Percentiles rank a stretch among this genome's conserved stretches.
Conservation (phyloP, 2,888 invertebrate genomes). For the Melanchra persicariae region DNA sequence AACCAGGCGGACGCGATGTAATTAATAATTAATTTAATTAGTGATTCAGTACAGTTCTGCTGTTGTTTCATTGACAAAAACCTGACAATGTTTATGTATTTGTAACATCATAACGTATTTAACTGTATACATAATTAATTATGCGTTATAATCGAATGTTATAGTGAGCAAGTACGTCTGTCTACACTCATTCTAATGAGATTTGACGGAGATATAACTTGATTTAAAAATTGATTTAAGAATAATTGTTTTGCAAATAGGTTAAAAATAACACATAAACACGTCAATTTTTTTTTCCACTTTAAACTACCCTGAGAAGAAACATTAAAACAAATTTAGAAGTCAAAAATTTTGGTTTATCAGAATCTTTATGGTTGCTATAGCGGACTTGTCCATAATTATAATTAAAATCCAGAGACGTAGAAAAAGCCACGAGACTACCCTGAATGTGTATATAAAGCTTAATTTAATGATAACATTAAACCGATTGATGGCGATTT, state of each 20-base stretch:
- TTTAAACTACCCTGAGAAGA: too few relatives aligned
- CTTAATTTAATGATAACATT: constrained; percentile 22
- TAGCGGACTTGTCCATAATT: too few relatives aligned
- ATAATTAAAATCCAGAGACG: neutral
- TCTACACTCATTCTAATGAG: neutral
- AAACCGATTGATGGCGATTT: constrained; percentile 28
- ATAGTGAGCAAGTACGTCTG: neutral
- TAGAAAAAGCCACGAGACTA: neutral
- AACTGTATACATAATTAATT: constrained; percentile 26
- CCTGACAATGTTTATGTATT: constrained; percentile 37
- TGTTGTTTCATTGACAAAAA: constrained; percentile 55
- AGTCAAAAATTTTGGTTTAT: neutral
- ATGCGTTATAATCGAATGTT: neutral
- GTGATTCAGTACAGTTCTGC: constrained; percentile 45
- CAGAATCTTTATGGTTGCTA: neutral
- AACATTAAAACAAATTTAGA: too few relatives aligned
- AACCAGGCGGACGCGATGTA: constrained; percentile 66
- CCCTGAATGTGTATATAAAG: neutral
- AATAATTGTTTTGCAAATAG: too few relatives aligned
- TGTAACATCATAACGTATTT: constrained; percentile 20
- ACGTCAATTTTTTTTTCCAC: too few relatives aligned
- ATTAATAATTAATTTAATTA: constrained; percentile 70
- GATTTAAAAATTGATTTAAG: too few relatives aligned
- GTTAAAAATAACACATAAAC: too few relatives aligned
- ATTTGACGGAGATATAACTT: neutral